Percentiles rank a stretch among this genome's conserved stretches.
phyloP scores from a whole-genome alignment of 2,888 invertebrate genomes.

The Cyclophora albipunctata region DNA sequence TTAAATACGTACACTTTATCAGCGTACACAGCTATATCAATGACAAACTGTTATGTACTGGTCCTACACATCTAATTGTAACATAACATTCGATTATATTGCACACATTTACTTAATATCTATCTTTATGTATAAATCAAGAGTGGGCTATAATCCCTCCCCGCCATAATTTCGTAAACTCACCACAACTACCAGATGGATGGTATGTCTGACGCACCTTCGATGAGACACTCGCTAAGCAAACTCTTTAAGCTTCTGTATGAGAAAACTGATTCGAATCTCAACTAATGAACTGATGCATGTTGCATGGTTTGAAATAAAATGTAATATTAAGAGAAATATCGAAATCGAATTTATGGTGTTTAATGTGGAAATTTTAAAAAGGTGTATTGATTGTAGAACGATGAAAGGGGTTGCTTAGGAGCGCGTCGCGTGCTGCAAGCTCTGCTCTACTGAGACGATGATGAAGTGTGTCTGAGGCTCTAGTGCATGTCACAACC shows the following conservation, averaged over 20 bases:
- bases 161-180: constrained; percentile 74
- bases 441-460: constrained; percentile 36
- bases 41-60: constrained; percentile 32
- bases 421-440: constrained; percentile 56
- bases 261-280: neutral
- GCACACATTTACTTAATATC: constrained; percentile 65
- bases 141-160: constrained; percentile 74
- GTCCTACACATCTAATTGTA: constrained; percentile 44
- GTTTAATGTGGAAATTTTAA: neutral
- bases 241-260: constrained; percentile 40
- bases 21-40: constrained; percentile 25
- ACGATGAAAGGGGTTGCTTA: constrained; percentile 43
- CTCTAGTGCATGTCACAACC: constrained; percentile 29
- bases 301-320: no score
- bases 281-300: no score
- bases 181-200: constrained; percentile 73
- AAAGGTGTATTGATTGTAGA: no score
- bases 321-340: constrained; percentile 1
- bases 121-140: constrained; percentile 45
- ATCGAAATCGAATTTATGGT: neutral
- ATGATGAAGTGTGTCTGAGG: constrained; percentile 19
- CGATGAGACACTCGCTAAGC: constrained; percentile 57
- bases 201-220: constrained; percentile 59
- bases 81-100: constrained; percentile 62
- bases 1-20: constrained; percentile 7